A percentile compares a stretch with the other conserved stretches of the same genome.
phyloP scores from a whole-genome alignment of 2,888 invertebrate genomes.

The Nephrotoma appendiculata region DNA sequence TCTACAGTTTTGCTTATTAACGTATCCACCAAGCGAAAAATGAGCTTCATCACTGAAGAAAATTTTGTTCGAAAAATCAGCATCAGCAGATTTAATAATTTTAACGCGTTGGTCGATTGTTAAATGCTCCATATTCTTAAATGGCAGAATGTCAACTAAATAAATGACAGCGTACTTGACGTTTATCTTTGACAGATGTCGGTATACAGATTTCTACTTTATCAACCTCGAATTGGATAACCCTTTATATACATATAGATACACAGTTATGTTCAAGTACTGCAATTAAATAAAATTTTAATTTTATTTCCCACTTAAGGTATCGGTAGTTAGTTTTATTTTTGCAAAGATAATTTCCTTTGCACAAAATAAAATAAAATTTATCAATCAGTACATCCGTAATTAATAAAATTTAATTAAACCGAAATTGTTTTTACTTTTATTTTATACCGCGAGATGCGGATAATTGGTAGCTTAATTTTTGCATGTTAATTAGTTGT shows the following conservation, averaged over 20 bases:
- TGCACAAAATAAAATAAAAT: not conserved
- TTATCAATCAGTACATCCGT: not conserved
- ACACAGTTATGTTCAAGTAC: not conserved
- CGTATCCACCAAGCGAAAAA: too few relatives aligned
- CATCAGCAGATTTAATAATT: too few relatives aligned
- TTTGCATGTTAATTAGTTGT: not conserved
- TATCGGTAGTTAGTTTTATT: not conserved
- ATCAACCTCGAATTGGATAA: too few relatives aligned
- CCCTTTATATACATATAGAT: not conserved
- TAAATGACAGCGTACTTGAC: too few relatives aligned
- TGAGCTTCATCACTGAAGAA: too few relatives aligned
- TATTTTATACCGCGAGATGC: not conserved
- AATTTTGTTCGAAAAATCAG: too few relatives aligned
- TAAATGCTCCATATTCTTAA: too few relatives aligned
- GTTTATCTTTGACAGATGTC: too few relatives aligned
- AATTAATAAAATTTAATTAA: not conserved
- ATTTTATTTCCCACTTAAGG: not conserved
- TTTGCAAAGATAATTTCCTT: not conserved
- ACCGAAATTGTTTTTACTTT: not conserved
- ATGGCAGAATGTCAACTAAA: too few relatives aligned
- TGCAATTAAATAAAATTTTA: not conserved
- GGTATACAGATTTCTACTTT: too few relatives aligned
- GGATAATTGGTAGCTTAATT: not conserved
- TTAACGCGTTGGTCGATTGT: too few relatives aligned
- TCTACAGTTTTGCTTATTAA: too few relatives aligned